Percentiles rank a stretch among this genome's conserved stretches.
These are phyloP conservation scores for Eurosta solidaginis DNA, from an alignment of 1,140 invertebrate genomes.

Conservation along the genomic window DNA sequence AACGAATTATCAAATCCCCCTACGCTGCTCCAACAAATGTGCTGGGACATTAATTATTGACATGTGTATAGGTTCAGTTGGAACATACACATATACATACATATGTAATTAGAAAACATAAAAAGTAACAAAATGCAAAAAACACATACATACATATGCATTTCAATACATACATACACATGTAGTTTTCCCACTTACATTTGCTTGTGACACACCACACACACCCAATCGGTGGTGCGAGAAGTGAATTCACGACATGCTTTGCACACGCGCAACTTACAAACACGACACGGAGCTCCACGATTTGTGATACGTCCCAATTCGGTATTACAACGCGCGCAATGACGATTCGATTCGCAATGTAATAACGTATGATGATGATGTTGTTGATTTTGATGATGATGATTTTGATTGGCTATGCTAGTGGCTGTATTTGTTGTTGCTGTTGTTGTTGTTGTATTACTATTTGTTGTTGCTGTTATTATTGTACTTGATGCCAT, in stretches of 20 bases:
- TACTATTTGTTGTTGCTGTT: constrained; percentile 43
- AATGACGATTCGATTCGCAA: constrained; percentile 65
- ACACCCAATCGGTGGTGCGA: constrained; percentile 71
- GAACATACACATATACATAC: not conserved
- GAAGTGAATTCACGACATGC: constrained; percentile 70
- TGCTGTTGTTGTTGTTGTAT: constrained; percentile 34
- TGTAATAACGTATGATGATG: constrained; percentile 48
- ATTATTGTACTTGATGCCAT: constrained; percentile 39
- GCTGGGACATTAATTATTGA: no score
- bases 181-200: constrained; percentile 66
- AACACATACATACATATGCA: not conserved
- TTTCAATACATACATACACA: not conserved
- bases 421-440: constrained; percentile 21
- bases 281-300: constrained; percentile 71
- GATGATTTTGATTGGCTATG: constrained; percentile 45
- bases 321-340: constrained; percentile 71
- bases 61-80: no score
- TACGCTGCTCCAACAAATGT: no score
- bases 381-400: constrained; percentile 43
- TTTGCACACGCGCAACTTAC: constrained; percentile 74
- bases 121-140: not conserved
- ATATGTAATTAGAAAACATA: not conserved
- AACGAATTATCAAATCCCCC: no score
- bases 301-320: constrained; percentile 77
- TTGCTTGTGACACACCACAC: constrained; percentile 74